Conservation (phyloP, 64 coral and sea anemone species). For the Exaiptasia diaphana region DNA sequence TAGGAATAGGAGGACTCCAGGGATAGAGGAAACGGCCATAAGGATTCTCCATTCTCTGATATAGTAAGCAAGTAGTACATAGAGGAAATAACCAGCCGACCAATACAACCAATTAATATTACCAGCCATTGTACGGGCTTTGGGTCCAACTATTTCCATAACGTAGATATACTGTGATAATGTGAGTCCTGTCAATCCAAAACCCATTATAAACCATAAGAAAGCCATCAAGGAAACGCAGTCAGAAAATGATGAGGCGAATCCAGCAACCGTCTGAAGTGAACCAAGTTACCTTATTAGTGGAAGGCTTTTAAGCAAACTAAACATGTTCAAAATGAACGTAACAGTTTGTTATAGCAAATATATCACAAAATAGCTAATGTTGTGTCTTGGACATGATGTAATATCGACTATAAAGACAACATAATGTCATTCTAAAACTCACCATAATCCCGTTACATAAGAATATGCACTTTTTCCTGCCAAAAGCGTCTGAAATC, state of each 20-base stretch:
- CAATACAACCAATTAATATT: constrained; percentile 2
- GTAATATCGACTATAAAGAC: neutral
- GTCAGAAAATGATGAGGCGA: neutral
- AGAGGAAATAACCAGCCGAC: neutral
- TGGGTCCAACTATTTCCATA: constrained; percentile 17
- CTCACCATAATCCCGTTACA: constrained; percentile 2
- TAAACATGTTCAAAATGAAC: neutral
- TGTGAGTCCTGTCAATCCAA: neutral
- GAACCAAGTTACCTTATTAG: neutral
- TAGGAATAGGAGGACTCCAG: neutral
- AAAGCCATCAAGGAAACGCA: neutral
- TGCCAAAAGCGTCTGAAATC: constrained; percentile 1
- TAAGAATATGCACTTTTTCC: constrained; percentile 19
- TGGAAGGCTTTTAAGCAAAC: neutral
- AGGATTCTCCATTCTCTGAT: neutral
- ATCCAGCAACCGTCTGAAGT: neutral
- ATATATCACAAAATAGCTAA: neutral
- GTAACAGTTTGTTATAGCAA: neutral
- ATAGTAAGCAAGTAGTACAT: neutral
- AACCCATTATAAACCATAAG: neutral
- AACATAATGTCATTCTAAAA: neutral
- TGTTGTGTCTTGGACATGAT: neutral
- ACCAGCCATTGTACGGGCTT: constrained; percentile 3
- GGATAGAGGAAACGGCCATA: neutral
- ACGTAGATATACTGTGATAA: neutral